Percentiles rank a stretch among this genome's conserved stretches.
phyloP scores from a whole-genome alignment of 2,797 vertebrate species.

The Sandelia bainsii region DNA sequence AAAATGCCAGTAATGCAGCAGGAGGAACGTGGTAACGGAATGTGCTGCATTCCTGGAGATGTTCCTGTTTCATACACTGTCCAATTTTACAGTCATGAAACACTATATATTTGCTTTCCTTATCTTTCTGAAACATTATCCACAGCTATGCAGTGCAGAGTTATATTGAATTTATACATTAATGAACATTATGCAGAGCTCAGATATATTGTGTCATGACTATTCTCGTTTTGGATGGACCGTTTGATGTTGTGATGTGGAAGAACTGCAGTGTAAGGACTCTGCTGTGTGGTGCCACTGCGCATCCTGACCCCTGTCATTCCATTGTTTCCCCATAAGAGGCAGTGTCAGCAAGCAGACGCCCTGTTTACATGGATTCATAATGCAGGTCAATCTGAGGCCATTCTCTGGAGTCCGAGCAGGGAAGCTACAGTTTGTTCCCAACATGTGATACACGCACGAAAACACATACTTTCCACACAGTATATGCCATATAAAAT shows the following conservation, averaged over 20 bases:
- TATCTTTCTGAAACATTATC: neutral
- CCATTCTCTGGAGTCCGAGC: conserved; percentile 31
- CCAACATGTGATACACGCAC: conserved; percentile 18
- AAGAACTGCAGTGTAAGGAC: neutral
- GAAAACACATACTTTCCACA: neutral
- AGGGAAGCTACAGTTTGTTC: conserved; percentile 26
- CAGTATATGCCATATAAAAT: neutral
- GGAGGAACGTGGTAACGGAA: neutral
- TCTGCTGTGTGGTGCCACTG: neutral
- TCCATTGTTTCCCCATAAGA: conserved; percentile 40
- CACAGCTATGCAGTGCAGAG: neutral
- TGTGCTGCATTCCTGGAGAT: neutral
- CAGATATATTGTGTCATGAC: no score
- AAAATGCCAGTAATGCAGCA: neutral
- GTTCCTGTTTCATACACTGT: no score
- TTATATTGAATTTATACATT: neutral
- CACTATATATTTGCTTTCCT: neutral
- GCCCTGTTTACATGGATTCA: conserved; percentile 27
- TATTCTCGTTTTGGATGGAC: no score
- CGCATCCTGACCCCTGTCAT: conserved; percentile 19
- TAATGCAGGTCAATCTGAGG: conserved; percentile 57
- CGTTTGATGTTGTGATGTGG: neutral
- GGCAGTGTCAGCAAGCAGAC: conserved; percentile 40
- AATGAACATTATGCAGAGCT: neutral
- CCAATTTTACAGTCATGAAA: no score